A percentile compares a stretch with the other conserved stretches of the same genome.
These are phyloP conservation scores for Harpalus rubripes DNA, from an alignment of 2,888 invertebrate genomes.

Conservation along the genomic window DNA sequence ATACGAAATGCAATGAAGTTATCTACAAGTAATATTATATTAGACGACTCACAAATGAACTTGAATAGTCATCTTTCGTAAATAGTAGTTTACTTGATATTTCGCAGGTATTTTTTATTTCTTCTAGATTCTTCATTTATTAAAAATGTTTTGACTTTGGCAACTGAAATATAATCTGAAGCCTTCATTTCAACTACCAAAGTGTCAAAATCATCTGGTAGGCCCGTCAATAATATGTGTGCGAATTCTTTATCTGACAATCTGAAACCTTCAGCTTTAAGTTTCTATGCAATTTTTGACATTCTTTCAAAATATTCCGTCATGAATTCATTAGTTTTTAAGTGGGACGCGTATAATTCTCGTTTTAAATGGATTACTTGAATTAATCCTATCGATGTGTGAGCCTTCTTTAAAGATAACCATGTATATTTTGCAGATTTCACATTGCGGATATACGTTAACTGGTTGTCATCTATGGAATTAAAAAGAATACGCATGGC, in stretches of 20 bases:
- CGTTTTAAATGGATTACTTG: slow-evolving; percentile 43
- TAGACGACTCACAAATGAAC: no score
- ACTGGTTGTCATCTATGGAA: slow-evolving; percentile 41
- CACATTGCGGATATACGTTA: slow-evolving; percentile 11
- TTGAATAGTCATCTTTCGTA: no score
- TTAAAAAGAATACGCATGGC: slow-evolving; percentile 14
- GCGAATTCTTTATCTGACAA: slow-evolving; percentile 43
- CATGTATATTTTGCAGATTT: slow-evolving; percentile 31
- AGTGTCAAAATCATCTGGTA: no score
- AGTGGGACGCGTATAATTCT: slow-evolving; percentile 26
- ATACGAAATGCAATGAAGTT: no score
- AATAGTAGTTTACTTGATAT: background rate
- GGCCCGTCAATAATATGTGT: slow-evolving; percentile 36
- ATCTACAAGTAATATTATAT: no score
- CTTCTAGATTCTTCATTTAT: no score
- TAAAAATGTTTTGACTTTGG: slow-evolving; percentile 43
- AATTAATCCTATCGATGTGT: no score
- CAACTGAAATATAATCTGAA: slow-evolving; percentile 31
- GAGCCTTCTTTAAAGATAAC: no score
- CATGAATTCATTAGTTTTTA: slow-evolving; percentile 35
- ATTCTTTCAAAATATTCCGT: no score
- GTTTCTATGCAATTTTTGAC: slow-evolving; percentile 32
- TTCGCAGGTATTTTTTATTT: slow-evolving; percentile 19
- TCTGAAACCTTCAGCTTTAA: slow-evolving; percentile 37
- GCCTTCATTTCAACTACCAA: slow-evolving; percentile 28